Percentiles rank a stretch among this genome's conserved stretches.
Conservation (phyloP, 2,888 invertebrate genomes). For the Dichetophora obliterata region DNA sequence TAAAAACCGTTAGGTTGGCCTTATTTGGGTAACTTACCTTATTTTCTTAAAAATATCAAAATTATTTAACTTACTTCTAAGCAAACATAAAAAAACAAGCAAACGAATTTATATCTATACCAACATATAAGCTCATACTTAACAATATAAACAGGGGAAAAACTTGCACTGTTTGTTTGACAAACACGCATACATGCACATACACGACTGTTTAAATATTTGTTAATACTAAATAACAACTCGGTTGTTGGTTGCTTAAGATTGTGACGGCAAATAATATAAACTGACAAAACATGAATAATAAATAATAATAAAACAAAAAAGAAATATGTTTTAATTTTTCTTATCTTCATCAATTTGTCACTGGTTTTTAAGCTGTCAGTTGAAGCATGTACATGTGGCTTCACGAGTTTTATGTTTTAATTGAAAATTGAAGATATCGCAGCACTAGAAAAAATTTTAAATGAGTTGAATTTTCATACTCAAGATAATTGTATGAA, state of each 20-base stretch:
- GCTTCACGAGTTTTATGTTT: too few relatives aligned
- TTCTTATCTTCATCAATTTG: background rate
- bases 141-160: background rate
- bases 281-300: conserved; percentile 8
- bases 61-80: too few relatives aligned
- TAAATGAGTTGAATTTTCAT: too few relatives aligned
- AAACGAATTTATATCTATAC: too few relatives aligned
- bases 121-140: background rate
- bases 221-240: background rate
- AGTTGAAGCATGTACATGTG: too few relatives aligned
- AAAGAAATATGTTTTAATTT: background rate
- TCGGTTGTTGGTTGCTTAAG: background rate
- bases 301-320: background rate
- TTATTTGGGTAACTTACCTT: too few relatives aligned
- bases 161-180: background rate
- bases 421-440: too few relatives aligned
- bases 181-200: conserved; percentile 4
- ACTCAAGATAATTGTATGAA: background rate
- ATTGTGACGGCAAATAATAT: conserved; percentile 18
- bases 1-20: too few relatives aligned
- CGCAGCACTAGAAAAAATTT: too few relatives aligned
- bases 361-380: background rate
- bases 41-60: too few relatives aligned
- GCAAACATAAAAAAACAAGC: too few relatives aligned
- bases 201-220: conserved; percentile 7